Evolutionary conservation across 2,113 vertebrate genomes (phyloP).

Genomic region (Edolisoma coerulescens): DNA sequence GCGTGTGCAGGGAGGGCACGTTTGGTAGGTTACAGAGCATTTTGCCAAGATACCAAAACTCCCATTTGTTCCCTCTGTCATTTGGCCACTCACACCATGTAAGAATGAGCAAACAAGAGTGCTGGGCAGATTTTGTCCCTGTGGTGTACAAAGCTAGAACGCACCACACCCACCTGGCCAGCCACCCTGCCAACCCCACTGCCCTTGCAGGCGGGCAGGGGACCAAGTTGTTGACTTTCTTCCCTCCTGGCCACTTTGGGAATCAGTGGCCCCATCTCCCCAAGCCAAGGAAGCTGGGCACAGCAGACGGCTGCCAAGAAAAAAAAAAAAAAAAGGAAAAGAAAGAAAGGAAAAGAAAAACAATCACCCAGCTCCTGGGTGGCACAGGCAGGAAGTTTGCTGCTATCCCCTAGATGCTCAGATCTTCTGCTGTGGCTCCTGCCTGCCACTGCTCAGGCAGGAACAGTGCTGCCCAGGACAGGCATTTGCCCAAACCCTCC

Average conservation of each 20-base stretch:
- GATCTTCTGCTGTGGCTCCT: background rate
- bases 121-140: background rate
- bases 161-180: background rate
- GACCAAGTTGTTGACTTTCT: background rate
- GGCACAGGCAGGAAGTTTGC: background rate
- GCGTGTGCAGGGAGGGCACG: accelerated
- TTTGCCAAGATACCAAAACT: background rate
- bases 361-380: background rate
- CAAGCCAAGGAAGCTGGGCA: background rate
- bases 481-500: background rate
- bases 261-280: background rate
- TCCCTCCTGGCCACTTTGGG: background rate
- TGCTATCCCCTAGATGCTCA: background rate
- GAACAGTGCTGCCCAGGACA: background rate
- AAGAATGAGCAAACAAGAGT: background rate
- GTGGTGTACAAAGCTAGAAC: background rate
- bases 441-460: background rate
- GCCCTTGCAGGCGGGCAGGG: background rate
- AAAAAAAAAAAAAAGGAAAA: background rate
- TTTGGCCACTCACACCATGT: background rate
- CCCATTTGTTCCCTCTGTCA: background rate
- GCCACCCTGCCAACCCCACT: background rate
- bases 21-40: background rate
- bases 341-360: background rate
- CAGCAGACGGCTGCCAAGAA: background rate